Base-by-base conservation (phyloP, 2,113 vertebrate genomes). In the Cairina moschata region DNA sequence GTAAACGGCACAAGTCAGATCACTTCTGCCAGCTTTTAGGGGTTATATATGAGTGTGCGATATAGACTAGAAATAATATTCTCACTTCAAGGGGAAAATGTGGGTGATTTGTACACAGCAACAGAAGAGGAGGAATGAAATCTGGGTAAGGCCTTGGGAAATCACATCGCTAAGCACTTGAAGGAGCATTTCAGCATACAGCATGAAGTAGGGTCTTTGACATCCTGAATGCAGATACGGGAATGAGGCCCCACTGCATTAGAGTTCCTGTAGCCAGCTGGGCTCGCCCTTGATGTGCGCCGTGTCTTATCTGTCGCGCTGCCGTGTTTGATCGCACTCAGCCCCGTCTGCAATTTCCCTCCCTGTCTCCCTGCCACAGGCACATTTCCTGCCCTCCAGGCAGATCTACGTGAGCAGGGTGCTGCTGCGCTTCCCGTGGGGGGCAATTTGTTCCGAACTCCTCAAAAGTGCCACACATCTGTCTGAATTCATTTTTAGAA, bases 21-120 rank as follows among this genome's bases (percentile, higher is more conserved):
- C 34, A 60, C 31, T 42, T 52, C 12, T 17, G 11, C 13, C 25
- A 42, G 32, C 3, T 1, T 48, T n/a, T 40, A 22, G 59, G 54
- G 15, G 3, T 82, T 72, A 17, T 25, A 4, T 26, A 29, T 13
- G 6, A 38, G 32, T 6, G 10, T 29, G 28, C 0, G 0, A 28
- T 22, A 10, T 7, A 42, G 65, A n/a, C 36, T 68, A 18, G 42
- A 81, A 73, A 42, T 40, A 42, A 63, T 15, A 22, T 40, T 36
- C 55, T 65, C 13, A 11, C 28, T 63, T 69, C 3, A 14, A 5
- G 10, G 76, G 36, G 80, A 54, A 77, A 91, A 54, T 6, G 54
- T 11, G 17, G 40, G 75, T 73, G 11, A 67, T 84, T 88, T 72
- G 91, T 67, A 34, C 62, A 6, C 26, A 15, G 73, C 25, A 63